A percentile compares a stretch with the other conserved stretches of the same genome.
phyloP scores from a whole-genome alignment of 2,888 invertebrate genomes.

The Drosophila pseudotalamancana region DNA sequence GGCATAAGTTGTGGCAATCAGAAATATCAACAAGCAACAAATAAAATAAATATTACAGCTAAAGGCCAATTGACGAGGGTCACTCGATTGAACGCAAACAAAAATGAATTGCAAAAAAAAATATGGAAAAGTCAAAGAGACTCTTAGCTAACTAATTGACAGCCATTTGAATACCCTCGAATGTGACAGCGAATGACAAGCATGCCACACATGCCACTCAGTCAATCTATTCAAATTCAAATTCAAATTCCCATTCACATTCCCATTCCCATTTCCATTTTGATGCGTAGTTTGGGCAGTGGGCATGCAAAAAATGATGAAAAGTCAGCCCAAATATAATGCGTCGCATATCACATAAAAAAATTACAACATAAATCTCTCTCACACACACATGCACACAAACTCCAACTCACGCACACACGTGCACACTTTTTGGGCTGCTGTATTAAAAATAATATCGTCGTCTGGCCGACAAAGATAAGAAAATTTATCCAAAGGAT shows the following conservation, averaged over 20 bases:
- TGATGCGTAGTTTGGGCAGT: too few relatives aligned
- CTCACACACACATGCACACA: slow-evolving; percentile 23
- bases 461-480: slow-evolving; percentile 84
- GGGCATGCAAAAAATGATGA: slow-evolving; percentile 46
- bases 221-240: slow-evolving; percentile 19
- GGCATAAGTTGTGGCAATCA: slow-evolving; percentile 23
- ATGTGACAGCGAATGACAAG: slow-evolving; percentile 13
- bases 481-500: slow-evolving; percentile 84
- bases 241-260: too few relatives aligned
- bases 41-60: slow-evolving; percentile 16
- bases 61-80: slow-evolving; percentile 44
- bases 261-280: too few relatives aligned
- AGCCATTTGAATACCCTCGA: slow-evolving; percentile 28
- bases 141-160: slow-evolving; percentile 46
- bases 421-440: slow-evolving; percentile 45
- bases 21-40: slow-evolving; percentile 14
- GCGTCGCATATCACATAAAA: slow-evolving; percentile 61
- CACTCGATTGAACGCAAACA: slow-evolving; percentile 31
- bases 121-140: too few relatives aligned
- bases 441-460: slow-evolving; percentile 83
- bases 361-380: slow-evolving; percentile 76
- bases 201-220: slow-evolving; percentile 3
- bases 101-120: slow-evolving; percentile 37
- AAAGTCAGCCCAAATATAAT: slow-evolving; percentile 48
- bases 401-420: slow-evolving; percentile 35